A percentile compares a stretch with the other conserved stretches of the same genome.
Evolutionary conservation across 2,113 vertebrate species (phyloP).

Genomic region (Formicarius rufipectus): DNA sequence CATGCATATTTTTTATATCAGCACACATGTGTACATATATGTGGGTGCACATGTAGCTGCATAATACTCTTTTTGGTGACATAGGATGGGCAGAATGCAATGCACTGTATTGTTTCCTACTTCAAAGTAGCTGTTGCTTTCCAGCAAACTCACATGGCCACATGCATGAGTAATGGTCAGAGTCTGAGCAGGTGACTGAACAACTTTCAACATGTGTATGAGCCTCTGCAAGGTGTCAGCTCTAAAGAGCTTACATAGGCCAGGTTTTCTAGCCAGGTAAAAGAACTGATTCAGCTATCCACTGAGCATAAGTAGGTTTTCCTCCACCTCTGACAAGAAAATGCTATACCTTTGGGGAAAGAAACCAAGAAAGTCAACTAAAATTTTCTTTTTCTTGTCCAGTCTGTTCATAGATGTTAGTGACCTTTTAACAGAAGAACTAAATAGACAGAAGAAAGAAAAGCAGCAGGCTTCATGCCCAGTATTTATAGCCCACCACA

Average conservation of each 20-base stretch:
- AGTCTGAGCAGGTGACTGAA: background rate
- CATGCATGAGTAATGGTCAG: background rate
- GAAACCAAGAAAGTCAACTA: background rate
- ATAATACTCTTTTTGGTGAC: background rate
- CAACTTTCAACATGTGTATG: background rate
- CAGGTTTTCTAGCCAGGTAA: background rate
- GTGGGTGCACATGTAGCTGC: background rate
- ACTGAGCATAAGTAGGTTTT: background rate
- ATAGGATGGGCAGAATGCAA: background rate
- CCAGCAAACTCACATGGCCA: background rate
- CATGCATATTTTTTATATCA: background rate
- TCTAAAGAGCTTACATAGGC: background rate
- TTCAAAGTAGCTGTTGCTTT: background rate
- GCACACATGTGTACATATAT: rapidly evolving
- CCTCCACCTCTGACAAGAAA: background rate
- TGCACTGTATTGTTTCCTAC: background rate
- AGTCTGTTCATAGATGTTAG: background rate
- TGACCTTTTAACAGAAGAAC: background rate
- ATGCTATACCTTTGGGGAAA: background rate
- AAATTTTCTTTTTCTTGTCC: background rate
- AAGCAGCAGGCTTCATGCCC: background rate
- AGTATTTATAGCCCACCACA: background rate
- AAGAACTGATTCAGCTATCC: background rate
- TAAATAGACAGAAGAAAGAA: background rate
- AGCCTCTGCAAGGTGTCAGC: background rate